Evolutionary conservation across 2,888 invertebrate genomes (phyloP).

Genomic region (Bedellia somnulentella): DNA sequence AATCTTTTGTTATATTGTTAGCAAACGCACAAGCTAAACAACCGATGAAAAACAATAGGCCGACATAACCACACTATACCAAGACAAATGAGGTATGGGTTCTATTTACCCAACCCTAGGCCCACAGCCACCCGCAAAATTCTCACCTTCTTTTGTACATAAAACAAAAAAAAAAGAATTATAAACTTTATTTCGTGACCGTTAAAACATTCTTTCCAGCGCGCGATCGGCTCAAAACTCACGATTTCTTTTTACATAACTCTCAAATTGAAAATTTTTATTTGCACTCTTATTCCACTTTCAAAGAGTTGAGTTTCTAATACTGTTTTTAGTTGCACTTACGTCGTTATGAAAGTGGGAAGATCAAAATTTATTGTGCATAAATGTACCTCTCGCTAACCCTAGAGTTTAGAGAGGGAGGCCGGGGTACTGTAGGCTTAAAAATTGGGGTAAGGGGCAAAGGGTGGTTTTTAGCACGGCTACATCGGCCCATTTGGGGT

Average conservation of each 20-base stretch:
- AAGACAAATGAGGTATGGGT: constrained; percentile 56
- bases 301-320: no score
- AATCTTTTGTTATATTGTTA: no score
- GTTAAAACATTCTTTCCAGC: constrained; percentile 6
- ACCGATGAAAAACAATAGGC: no score
- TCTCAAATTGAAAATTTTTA: no score
- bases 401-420: constrained; percentile 48
- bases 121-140: constrained; percentile 31
- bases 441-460: constrained; percentile 51
- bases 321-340: no score
- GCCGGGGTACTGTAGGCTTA: constrained; percentile 42
- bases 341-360: constrained; percentile 35
- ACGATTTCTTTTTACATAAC: constrained; percentile 47
- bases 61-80: constrained; percentile 38
- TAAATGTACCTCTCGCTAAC: constrained; percentile 61
- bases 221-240: constrained; percentile 35
- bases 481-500: constrained; percentile 57
- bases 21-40: no score
- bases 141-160: constrained; percentile 42
- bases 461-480: constrained; percentile 59
- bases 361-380: constrained; percentile 61
- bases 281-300: no score
- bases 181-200: constrained; percentile 31
- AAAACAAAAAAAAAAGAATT: constrained; percentile 22
- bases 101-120: constrained; percentile 45